Percentiles rank a stretch among this genome's conserved stretches.
Conservation (phyloP, 2,113 vertebrate genomes). For the Microcebus lehilahytsara region DNA sequence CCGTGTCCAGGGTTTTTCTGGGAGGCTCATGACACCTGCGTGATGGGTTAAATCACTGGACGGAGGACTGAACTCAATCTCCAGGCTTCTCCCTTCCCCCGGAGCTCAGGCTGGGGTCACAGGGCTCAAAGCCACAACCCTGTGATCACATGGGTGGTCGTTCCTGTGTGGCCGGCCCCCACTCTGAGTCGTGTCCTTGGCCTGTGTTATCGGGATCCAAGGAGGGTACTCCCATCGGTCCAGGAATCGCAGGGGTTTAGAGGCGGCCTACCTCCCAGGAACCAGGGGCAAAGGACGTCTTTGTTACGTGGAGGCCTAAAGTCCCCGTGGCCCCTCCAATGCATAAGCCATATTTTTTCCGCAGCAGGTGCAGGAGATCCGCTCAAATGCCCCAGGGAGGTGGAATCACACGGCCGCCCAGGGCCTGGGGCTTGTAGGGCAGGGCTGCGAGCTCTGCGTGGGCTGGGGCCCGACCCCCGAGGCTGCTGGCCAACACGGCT, state of each 20-base stretch:
- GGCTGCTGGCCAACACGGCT: rapidly evolving
- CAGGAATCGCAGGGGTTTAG: not conserved
- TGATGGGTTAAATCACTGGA: not conserved
- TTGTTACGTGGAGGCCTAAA: not conserved
- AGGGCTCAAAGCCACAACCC: not conserved
- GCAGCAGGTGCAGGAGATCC: not conserved
- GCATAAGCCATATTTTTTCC: not conserved
- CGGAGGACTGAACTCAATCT: not conserved
- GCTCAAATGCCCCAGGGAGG: not conserved
- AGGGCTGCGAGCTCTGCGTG: not conserved
- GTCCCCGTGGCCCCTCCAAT: not conserved
- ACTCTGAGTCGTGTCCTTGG: not conserved
- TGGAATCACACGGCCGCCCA: not conserved
- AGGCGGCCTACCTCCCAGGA: not conserved
- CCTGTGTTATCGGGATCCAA: not conserved
- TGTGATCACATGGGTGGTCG: not conserved
- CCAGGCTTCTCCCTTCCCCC: too few relatives aligned
- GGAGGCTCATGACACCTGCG: not conserved
- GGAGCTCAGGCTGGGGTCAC: not conserved
- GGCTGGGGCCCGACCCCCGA: not conserved
- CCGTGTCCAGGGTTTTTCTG: not conserved
- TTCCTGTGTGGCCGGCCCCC: not conserved
- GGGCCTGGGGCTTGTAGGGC: not conserved
- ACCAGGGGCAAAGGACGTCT: not conserved
- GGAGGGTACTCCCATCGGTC: too few relatives aligned